Base-by-base conservation (phyloP, 30 jellyfish, hydroid and myxozoan species). In the Hydractinia echinata region DNA sequence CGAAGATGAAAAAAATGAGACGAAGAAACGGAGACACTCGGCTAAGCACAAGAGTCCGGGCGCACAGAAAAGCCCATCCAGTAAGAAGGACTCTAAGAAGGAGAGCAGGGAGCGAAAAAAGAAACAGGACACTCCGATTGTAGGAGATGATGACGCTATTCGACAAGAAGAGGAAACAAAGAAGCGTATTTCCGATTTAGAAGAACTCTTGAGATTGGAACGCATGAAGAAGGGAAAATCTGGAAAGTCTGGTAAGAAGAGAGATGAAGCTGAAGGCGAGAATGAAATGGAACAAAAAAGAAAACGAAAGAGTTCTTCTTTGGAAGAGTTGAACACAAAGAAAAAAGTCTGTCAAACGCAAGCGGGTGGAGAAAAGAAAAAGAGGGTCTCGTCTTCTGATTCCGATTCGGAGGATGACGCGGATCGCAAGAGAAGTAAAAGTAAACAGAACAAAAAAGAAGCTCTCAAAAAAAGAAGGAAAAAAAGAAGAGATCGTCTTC, bases 161-260 rank as follows among this genome's bases (percentile, higher is more conserved):
- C 39, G 30, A 54, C 80, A 77, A 20, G 85, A 53, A 61, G 85
- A 56, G 52, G 76, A 77, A 60, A 77, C 85, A 5, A 51, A 61
- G 60, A 55, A 77, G 15, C 85, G 85, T 54, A 77, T 77, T 53
- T 55, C 76, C 10, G 77, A 51, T 5, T 79, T 77, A 30, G 85
- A 77, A n/a, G 77, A 77, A 54, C 54, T 51, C 18, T 77, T 77
- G 74, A 55, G 77, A 54, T 58, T 77, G 14, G 85, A 77, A 77
- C 76, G 74, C 30, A 11, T 77, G 85, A 77, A 77, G 74, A 77
- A 77, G 53, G 76, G 6, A 16, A 77, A 54, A 49, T 58, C 83
- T 11, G 82, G 68, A 16, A 58, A 74, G 54, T 66, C 62, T 72
- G 81, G 51, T 50, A 72, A 20, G 51, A 72, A 72, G 81, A 72